These are phyloP conservation scores for Gopherus evgoodei DNA, from an alignment of 2,113 vertebrate genomes.

Conservation along the genomic window DNA sequence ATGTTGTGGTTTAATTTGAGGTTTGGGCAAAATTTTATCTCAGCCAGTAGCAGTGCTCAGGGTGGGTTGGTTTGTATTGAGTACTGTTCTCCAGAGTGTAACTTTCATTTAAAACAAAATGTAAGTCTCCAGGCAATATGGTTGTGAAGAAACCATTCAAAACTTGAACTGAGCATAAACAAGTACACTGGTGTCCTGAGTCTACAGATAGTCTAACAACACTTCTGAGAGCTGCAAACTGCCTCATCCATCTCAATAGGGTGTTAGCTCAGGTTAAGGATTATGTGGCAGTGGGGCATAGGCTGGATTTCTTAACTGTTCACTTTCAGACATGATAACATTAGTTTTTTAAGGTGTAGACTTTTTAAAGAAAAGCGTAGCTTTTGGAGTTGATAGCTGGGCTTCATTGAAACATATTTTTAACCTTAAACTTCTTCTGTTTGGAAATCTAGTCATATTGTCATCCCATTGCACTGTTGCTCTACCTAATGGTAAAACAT, in stretches of 20 bases:
- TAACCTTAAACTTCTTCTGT: background rate
- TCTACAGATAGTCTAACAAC: background rate
- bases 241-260: background rate
- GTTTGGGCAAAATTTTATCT: too few species aligned
- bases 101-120: too few species aligned
- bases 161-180: background rate
- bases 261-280: background rate
- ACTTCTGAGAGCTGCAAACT: background rate
- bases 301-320: background rate
- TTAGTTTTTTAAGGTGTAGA: background rate
- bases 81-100: too few species aligned
- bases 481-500: background rate
- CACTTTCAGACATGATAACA: background rate
- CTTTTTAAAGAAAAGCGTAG: background rate
- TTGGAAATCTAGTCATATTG: background rate
- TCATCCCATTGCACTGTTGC: background rate
- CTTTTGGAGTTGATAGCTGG: background rate
- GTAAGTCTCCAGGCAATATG: background rate
- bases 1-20: too few species aligned
- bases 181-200: background rate
- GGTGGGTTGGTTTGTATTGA: too few species aligned
- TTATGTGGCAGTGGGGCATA: background rate
- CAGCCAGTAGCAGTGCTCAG: too few species aligned
- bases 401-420: background rate
- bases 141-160: background rate